Evolutionary conservation across 2,797 vertebrate species (phyloP), one percentile per base, ranked within the genome.

Genomic region (Dallia pectoralis): DNA sequence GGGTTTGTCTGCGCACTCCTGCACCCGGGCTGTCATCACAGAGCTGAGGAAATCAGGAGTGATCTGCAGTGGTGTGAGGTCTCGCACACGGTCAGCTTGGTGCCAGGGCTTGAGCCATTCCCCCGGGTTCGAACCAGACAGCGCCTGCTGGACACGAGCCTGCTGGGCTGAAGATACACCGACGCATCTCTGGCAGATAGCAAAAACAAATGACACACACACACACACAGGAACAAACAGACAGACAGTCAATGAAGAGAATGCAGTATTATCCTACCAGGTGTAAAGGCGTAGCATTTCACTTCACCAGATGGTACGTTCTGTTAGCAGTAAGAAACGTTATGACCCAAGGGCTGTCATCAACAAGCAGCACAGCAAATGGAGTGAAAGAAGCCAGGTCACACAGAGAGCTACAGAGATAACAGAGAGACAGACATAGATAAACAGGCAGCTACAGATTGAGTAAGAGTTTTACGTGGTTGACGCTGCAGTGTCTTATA

Each of bases 1-100:
- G 15, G n/a, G 33, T n/a, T n/a, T 44, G 29, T 27, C 5, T 25
- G 71, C 40, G 72, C 64, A 98, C 98, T 96, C 95, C 95, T 96
- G 87, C 98, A n/a, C 97, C 88, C 94, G 95, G 69, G 93, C 88
- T 96, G 89, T 99, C 97, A 71, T 99, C 98, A 69, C 98, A 99
- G 87, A 99, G 97, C 89, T 99, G 98, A 99, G 89, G 88, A 99
- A 97, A 44, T 99, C 92, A 85, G 99, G 97, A 70, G 94, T 98
- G 91, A 99, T 96, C 83, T 98, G 94, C 76, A 94, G 86, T 99
- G 98, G 90, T 99, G 95, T 15, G 97, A 99, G 0, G 98, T 98
- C 90, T 99, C 98, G 7, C 95, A 96, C 33, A 99, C 95, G 85
- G 99, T 99, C 29, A 96, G 88, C 80, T 93, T 96, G 72, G n/a